Conservation (phyloP, 2,888 invertebrate genomes). For the Ecdyonurus torrentis region DNA sequence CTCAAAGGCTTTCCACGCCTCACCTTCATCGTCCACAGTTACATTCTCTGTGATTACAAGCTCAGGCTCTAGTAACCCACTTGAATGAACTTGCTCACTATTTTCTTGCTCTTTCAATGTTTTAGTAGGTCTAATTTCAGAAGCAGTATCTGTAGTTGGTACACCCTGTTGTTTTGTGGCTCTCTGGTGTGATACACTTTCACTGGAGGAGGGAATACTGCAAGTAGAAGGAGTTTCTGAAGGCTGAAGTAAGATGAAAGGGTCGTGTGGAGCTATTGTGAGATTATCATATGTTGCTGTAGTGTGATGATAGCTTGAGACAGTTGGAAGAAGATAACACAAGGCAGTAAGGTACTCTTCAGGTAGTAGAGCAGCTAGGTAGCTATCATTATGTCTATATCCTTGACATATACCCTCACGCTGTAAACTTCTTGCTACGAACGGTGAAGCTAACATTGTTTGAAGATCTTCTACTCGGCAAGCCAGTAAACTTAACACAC, state of each 20-base stretch:
- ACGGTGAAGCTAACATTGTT: neutral
- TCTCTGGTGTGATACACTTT: neutral
- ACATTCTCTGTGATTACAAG: neutral
- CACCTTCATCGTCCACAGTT: neutral
- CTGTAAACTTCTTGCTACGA: neutral
- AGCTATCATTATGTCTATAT: neutral
- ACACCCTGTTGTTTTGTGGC: too few species aligned
- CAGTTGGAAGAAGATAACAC: conserved; percentile 31
- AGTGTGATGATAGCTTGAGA: neutral
- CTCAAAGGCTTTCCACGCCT: neutral
- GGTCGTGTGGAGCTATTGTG: neutral
- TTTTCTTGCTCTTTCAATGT: neutral
- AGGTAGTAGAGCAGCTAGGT: conserved; percentile 7
- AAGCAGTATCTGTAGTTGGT: too few species aligned
- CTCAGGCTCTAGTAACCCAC: neutral
- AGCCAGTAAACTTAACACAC: neutral
- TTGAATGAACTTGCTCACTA: neutral
- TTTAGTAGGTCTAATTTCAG: conserved; percentile 1
- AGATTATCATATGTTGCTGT: neutral
- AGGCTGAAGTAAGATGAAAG: neutral
- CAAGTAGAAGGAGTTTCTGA: neutral
- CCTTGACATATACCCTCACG: neutral
- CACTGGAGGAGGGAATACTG: neutral
- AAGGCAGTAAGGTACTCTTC: conserved; percentile 54
- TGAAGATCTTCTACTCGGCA: neutral